Evolutionary conservation across 2,888 invertebrate genomes (phyloP).

Genomic region (Ennomos quercinarius): DNA sequence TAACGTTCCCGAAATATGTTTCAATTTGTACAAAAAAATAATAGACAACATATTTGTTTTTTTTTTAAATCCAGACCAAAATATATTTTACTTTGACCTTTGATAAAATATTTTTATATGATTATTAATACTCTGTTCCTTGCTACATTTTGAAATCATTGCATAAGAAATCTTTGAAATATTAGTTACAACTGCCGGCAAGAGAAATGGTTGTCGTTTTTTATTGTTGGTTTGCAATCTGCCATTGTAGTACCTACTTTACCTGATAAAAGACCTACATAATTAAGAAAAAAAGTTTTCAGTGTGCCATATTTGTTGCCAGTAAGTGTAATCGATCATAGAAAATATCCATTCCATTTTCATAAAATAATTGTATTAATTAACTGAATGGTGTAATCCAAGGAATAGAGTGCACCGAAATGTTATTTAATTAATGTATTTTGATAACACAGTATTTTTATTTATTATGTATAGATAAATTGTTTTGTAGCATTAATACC

Average conservation of each 20-base stretch:
- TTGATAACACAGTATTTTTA: slow-evolving; percentile 32
- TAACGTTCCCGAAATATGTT: slow-evolving; percentile 11
- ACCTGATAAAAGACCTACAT: no score
- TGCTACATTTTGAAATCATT: slow-evolving; percentile 17
- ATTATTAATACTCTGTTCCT: slow-evolving; percentile 24
- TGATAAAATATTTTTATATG: slow-evolving; percentile 37
- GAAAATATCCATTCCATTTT: slow-evolving; percentile 25
- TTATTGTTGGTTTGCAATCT: background rate
- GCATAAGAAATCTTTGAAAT: background rate
- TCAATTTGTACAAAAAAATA: background rate
- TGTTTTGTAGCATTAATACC: slow-evolving; percentile 64
- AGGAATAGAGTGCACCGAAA: slow-evolving; percentile 31
- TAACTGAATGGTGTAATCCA: slow-evolving; percentile 13
- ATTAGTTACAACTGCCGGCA: background rate
- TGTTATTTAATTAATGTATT: slow-evolving; percentile 33
- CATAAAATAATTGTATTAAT: slow-evolving; percentile 14
- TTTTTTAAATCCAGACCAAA: slow-evolving; percentile 23
- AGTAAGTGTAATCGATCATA: slow-evolving; percentile 1
- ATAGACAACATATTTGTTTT: background rate
- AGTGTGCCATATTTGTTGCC: slow-evolving; percentile 6
- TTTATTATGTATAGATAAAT: slow-evolving; percentile 31
- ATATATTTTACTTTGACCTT: slow-evolving; percentile 28
- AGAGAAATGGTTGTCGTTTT: background rate
- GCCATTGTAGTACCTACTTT: no score
- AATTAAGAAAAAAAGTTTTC: background rate